Percentiles rank a stretch among this genome's conserved stretches.
These are phyloP conservation scores for Lineus longissimus DNA, from an alignment of 1,140 invertebrate genomes.

Conservation along the genomic window DNA sequence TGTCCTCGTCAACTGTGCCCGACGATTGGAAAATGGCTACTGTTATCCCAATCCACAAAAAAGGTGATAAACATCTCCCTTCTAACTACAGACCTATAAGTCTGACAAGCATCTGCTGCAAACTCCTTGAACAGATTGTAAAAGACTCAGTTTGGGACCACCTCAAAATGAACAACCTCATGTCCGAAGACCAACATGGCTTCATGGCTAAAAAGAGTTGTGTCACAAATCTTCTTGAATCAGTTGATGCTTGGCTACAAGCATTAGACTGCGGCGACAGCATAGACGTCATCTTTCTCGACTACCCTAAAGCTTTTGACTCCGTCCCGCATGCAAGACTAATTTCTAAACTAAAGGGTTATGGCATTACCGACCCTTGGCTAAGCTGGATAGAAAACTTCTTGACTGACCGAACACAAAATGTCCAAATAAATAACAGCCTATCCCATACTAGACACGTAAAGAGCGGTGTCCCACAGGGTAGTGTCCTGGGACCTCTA, in stretches of 20 bases:
- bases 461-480: slow-evolving; percentile 18
- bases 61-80: slow-evolving; percentile 11
- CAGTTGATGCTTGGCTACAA: slow-evolving; percentile 7
- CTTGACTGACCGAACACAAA: too few relatives aligned
- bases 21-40: slow-evolving; percentile 12
- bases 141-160: slow-evolving; percentile 15
- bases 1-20: not conserved
- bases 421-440: not conserved
- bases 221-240: slow-evolving; percentile 3
- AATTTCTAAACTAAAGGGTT: too few relatives aligned
- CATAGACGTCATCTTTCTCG: too few relatives aligned
- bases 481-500: slow-evolving; percentile 15
- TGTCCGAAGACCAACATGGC: slow-evolving; percentile 18
- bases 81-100: slow-evolving; percentile 16
- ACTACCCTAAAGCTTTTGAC: too few relatives aligned
- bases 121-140: slow-evolving; percentile 15
- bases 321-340: too few relatives aligned
- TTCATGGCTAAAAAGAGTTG: slow-evolving; percentile 9
- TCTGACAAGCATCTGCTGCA: slow-evolving; percentile 12
- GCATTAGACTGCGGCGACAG: not conserved
- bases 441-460: not conserved
- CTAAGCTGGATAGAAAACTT: too few relatives aligned
- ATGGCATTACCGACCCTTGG: too few relatives aligned
- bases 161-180: slow-evolving; percentile 12
- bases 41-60: slow-evolving; percentile 9